A percentile compares a stretch with the other conserved stretches of the same genome.
These are phyloP conservation scores for Lophura nycthemera DNA, from an alignment of 2,113 vertebrate genomes.

Conservation along the genomic window DNA sequence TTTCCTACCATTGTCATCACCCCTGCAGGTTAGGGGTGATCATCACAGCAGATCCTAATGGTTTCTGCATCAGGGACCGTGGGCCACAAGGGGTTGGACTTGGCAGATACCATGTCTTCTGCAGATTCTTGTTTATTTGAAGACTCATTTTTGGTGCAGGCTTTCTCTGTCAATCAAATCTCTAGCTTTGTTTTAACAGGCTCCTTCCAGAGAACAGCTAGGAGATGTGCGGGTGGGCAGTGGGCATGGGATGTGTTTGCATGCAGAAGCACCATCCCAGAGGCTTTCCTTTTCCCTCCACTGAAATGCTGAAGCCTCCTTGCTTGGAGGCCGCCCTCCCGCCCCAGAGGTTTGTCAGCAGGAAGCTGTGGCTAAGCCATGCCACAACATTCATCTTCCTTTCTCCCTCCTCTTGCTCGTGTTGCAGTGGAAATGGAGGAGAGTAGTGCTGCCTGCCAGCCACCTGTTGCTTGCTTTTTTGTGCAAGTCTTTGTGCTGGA, in stretches of 20 bases:
- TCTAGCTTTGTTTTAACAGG: neutral
- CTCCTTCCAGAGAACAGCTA: neutral
- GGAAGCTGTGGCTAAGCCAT: neutral
- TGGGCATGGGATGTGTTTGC: neutral
- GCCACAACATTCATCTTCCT: neutral
- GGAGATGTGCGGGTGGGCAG: neutral
- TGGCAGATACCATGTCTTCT: neutral
- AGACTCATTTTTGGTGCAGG: neutral
- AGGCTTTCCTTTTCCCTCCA: neutral
- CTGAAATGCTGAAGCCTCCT: neutral
- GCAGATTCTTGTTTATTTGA: neutral
- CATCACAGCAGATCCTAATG: accelerated
- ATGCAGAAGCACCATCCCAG: neutral
- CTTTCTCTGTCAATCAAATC: neutral
- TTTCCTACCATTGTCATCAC: neutral
- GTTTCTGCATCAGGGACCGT: neutral
- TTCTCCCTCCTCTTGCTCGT: neutral
- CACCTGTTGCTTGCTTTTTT: neutral
- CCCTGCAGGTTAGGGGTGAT: neutral
- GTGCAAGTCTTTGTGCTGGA: accelerated
- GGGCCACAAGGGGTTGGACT: neutral
- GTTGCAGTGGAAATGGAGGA: neutral
- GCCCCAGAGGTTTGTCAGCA: neutral
- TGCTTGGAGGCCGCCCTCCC: neutral
- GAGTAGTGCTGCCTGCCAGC: neutral